Evolutionary conservation across 2,888 invertebrate species (phyloP).

Genomic region (Campopleginae sp.): DNA sequence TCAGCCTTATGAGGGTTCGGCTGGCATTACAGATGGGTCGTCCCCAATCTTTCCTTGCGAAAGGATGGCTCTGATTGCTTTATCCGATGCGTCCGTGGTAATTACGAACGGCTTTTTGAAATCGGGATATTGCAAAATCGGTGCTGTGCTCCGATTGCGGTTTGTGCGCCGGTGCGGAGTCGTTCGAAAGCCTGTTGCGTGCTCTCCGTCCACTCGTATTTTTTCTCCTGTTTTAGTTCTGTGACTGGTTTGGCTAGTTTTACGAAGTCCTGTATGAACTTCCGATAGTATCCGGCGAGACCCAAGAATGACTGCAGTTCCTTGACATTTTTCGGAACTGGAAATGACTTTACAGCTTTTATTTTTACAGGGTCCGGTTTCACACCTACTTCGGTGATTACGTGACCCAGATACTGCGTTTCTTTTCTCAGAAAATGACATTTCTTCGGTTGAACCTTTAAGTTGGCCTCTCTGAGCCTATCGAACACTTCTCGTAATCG

Average conservation of each 20-base stretch:
- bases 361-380: slow-evolving; percentile 67
- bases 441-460: slow-evolving; percentile 46
- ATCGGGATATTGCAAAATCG: slow-evolving; percentile 74
- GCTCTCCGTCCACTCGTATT: slow-evolving; percentile 60
- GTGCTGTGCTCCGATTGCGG: slow-evolving; percentile 55
- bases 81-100: slow-evolving; percentile 76
- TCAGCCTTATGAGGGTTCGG: slow-evolving; percentile 70
- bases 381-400: slow-evolving; percentile 58
- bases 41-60: slow-evolving; percentile 76
- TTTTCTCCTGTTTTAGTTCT: slow-evolving; percentile 67
- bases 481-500: slow-evolving; percentile 37
- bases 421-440: slow-evolving; percentile 14
- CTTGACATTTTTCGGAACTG: slow-evolving; percentile 58
- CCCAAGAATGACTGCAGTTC: slow-evolving; percentile 71
- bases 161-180: slow-evolving; percentile 55
- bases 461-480: slow-evolving; percentile 26
- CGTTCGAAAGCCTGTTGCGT: slow-evolving; percentile 58
- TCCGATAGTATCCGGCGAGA: slow-evolving; percentile 63
- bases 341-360: slow-evolving; percentile 53
- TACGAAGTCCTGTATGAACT: not conserved
- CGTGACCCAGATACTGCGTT: slow-evolving; percentile 13
- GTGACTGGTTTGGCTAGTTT: slow-evolving; percentile 67
- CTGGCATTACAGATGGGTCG: slow-evolving; percentile 1
- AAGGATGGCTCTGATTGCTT: slow-evolving; percentile 75
- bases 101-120: slow-evolving; percentile 73